These are phyloP conservation scores for Meiosimyza decipiens DNA, from an alignment of 2,888 invertebrate species.

Conservation along the genomic window DNA sequence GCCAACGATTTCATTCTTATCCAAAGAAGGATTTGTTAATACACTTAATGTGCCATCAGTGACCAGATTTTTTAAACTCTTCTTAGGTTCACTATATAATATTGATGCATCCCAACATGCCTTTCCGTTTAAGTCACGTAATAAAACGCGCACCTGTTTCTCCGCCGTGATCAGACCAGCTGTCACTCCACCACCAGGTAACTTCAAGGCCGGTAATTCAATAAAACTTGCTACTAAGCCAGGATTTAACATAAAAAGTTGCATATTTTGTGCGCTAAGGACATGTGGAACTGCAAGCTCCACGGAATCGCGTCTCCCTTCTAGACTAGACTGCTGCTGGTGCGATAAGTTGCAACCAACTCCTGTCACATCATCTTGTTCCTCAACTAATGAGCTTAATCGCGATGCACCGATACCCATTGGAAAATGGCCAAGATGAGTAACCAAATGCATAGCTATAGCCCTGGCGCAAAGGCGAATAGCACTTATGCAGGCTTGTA, in stretches of 20 bases:
- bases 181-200: conserved; percentile 82
- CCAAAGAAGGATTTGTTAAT: background rate
- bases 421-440: conserved; percentile 95
- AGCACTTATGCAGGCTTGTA: conserved; percentile 69
- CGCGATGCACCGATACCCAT: conserved; percentile 90
- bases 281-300: conserved; percentile 79
- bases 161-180: conserved; percentile 82
- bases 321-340: conserved; percentile 44
- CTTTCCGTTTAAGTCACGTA: conserved; percentile 93
- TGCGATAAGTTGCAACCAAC: background rate
- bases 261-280: conserved; percentile 84
- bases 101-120: conserved; percentile 97
- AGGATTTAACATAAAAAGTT: conserved; percentile 87
- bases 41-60: conserved; percentile 8
- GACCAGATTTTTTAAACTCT: conserved; percentile 32
- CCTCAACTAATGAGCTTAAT: conserved; percentile 89
- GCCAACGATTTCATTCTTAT: conserved; percentile 22
- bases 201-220: conserved; percentile 86
- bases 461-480: conserved; percentile 72
- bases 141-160: conserved; percentile 85
- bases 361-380: conserved; percentile 82
- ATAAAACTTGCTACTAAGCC: conserved; percentile 88
- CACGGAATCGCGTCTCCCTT: conserved; percentile 60
- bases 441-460: conserved; percentile 84
- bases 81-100: conserved; percentile 79